Conservation (phyloP, 2,113 vertebrate genomes). For the Laticauda laticaudata region DNA sequence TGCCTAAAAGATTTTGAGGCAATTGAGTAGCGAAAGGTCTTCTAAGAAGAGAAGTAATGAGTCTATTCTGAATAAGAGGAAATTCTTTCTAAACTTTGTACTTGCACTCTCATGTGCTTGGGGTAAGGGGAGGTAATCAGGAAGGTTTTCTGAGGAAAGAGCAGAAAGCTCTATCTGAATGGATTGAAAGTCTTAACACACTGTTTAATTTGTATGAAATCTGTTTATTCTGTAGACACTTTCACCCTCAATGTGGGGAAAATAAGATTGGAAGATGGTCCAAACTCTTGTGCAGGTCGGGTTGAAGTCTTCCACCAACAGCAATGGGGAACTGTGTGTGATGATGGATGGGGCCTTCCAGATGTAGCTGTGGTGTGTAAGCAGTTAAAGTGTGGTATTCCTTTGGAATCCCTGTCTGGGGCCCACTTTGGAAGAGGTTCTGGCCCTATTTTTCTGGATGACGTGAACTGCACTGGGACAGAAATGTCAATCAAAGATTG, state of each 20-base stretch:
- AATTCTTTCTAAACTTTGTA: neutral
- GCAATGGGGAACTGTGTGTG: slow-evolving; percentile 53
- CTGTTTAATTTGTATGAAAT: neutral
- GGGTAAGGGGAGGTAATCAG: neutral
- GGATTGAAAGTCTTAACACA: neutral
- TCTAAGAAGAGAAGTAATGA: neutral
- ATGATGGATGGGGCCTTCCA: slow-evolving; percentile 20
- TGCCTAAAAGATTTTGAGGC: neutral
- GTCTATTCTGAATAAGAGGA: neutral
- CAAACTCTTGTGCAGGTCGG: slow-evolving; percentile 36
- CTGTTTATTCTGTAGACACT: slow-evolving; percentile 2
- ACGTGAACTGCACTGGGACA: slow-evolving; percentile 15
- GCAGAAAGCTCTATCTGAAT: neutral
- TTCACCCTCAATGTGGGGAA: neutral
- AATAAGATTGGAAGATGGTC: slow-evolving; percentile 30
- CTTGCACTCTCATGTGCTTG: neutral
- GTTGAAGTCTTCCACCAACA: slow-evolving; percentile 43
- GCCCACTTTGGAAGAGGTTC: slow-evolving; percentile 35
- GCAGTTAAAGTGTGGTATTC: slow-evolving; percentile 50
- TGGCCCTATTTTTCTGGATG: slow-evolving; percentile 40
- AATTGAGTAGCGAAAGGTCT: neutral
- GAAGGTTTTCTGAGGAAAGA: neutral
- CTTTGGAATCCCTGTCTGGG: rapidly evolving
- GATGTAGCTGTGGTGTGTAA: slow-evolving; percentile 49
- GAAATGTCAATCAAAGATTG: slow-evolving; percentile 43